Base-by-base conservation (phyloP, 92 coral and sea anemone species). In the Phymanthus crucifer region DNA sequence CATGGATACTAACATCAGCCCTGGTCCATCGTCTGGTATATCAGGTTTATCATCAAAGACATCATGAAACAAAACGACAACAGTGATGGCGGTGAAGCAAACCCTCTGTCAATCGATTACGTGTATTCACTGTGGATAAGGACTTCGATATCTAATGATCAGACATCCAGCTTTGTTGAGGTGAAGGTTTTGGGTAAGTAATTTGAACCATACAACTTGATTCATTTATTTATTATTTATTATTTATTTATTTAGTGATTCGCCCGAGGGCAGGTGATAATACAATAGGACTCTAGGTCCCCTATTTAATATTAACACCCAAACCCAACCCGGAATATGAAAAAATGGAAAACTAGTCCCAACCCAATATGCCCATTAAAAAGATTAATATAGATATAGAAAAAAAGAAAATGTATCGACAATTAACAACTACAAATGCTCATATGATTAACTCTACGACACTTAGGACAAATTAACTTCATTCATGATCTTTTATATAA, bases 381-480 rank as follows among this genome's bases (percentile, higher is more conserved):
- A 37, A 7, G 7, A 37, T 37, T n/a, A n/a, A n/a, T n/a, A n/a
- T n/a, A n/a, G n/a, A n/a, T n/a, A n/a, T n/a, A n/a, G n/a, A n/a
- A n/a, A n/a, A n/a, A n/a, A n/a, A n/a, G n/a, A n/a, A n/a, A n/a
- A n/a, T n/a, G n/a, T n/a, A n/a, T n/a, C n/a, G n/a, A n/a, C n/a
- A n/a, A n/a, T n/a, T n/a, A n/a, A n/a, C n/a, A n/a, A n/a, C n/a
- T 37, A 37, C 7, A 37, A 7, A 37, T 37, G 7, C 4, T 37
- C 40, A 37, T 37, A 37, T 8, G 40, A 37, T 70, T 70, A 24
- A 40, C 24, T 24, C 74, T 33, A 31, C 40, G 74, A 70, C 74
- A 70, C 33, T 70, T 70, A 7, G 33, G 37, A 70, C 74, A 70
- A 32, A 37, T 27, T 37, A 72, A 43, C 29, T 72, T 72, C 38